Evolutionary conservation across 2,797 vertebrate species (phyloP).

Genomic region (Tokudaia muenninki): DNA sequence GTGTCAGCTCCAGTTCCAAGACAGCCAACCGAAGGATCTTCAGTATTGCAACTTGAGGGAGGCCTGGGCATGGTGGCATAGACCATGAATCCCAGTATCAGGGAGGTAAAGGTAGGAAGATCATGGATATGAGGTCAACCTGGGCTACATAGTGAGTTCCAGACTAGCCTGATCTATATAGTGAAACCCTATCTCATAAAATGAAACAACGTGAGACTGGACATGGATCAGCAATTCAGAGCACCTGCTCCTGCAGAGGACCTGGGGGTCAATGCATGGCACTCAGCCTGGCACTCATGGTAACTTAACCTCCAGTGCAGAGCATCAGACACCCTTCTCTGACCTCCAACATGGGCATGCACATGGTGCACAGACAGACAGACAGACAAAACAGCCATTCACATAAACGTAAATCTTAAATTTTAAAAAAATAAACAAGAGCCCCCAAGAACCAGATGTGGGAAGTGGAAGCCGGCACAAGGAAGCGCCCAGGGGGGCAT

Average conservation of each 20-base stretch:
- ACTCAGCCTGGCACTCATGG: neutral
- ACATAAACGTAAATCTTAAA: neutral
- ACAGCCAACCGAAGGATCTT: neutral
- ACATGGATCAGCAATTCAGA: neutral
- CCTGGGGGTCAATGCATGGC: neutral
- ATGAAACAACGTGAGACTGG: neutral
- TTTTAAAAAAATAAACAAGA: neutral
- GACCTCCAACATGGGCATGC: neutral
- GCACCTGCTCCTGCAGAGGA: neutral
- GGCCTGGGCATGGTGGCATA: neutral
- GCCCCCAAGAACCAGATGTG: fast-evolving
- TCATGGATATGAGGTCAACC: neutral
- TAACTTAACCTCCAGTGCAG: neutral
- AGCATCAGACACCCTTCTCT: neutral
- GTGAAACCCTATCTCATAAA: neutral
- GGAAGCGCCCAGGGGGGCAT: no score
- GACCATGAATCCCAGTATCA: neutral
- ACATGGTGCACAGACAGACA: neutral
- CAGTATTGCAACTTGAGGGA: neutral
- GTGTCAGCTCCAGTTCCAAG: neutral
- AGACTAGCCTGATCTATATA: neutral
- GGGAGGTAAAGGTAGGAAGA: neutral
- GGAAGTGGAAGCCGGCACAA: neutral
- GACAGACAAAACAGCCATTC: neutral
- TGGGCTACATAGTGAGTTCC: neutral